phyloP scores from a whole-genome alignment of 2,113 vertebrate species.

The Corythornis cristatus region DNA sequence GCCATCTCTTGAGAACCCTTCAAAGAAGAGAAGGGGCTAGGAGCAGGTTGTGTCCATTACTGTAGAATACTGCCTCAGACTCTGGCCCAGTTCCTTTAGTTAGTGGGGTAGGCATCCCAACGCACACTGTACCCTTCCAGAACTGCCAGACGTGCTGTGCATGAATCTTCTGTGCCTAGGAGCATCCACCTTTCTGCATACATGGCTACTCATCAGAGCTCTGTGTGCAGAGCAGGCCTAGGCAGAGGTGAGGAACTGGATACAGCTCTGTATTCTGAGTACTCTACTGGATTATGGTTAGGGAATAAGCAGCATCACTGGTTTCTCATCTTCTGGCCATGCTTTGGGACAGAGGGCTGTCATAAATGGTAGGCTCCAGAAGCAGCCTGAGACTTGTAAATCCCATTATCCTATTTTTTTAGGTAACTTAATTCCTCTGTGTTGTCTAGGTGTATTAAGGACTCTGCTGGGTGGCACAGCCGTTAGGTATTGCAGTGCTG shows the following conservation, averaged over 20 bases:
- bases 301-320: not conserved
- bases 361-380: not conserved
- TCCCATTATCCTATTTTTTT: not conserved
- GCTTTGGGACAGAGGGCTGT: not conserved
- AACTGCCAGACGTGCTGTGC: not conserved
- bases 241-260: not conserved
- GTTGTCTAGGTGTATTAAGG: not conserved
- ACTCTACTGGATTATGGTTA: not conserved
- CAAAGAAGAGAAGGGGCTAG: not conserved
- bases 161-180: accelerated
- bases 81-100: not conserved
- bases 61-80: not conserved
- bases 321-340: not conserved
- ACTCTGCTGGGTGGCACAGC: not conserved
- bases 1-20: not conserved
- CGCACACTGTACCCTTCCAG: not conserved
- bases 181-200: not conserved
- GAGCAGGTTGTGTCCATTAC: not conserved
- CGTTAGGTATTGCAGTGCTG: not conserved
- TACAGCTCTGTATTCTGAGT: not conserved
- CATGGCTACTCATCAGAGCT: not conserved
- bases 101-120: not conserved
- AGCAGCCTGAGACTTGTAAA: not conserved
- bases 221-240: not conserved
- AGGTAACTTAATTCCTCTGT: not conserved